Evolutionary conservation across 2,888 invertebrate species (phyloP).

Genomic region (Carabus problematicus): DNA sequence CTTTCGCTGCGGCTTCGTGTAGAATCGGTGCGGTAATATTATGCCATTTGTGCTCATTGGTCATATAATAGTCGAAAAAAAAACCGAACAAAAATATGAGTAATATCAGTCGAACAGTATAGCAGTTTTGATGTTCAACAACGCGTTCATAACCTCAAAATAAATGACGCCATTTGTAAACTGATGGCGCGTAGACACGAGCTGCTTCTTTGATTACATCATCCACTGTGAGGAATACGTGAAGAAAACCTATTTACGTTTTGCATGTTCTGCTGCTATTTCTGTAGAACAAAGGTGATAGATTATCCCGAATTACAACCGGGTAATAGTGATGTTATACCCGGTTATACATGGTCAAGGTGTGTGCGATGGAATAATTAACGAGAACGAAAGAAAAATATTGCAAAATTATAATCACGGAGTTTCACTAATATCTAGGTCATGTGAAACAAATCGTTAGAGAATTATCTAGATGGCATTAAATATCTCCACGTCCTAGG

Average conservation of each 20-base stretch:
- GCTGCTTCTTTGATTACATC: slow-evolving; percentile 30
- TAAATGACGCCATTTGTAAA: slow-evolving; percentile 29
- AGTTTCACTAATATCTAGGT: not conserved
- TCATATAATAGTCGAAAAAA: no score
- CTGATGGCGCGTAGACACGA: slow-evolving; percentile 37
- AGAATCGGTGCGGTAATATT: no score
- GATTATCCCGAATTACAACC: slow-evolving; percentile 29
- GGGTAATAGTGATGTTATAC: not conserved
- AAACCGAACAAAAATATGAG: no score
- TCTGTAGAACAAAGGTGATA: slow-evolving; percentile 28
- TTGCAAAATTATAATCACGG: not conserved
- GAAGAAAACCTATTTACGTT: slow-evolving; percentile 38
- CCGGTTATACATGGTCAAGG: not conserved
- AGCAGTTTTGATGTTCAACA: not conserved
- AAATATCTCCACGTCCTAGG: no score
- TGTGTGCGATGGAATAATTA: not conserved
- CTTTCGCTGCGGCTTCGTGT: no score
- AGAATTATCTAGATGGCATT: no score
- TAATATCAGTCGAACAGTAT: no score
- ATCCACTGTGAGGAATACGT: slow-evolving; percentile 6
- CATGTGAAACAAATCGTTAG: no score
- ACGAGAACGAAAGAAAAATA: not conserved
- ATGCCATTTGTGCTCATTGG: no score
- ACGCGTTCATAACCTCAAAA: slow-evolving; percentile 8
- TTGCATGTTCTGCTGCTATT: slow-evolving; percentile 36